A percentile compares a stretch with the other conserved stretches of the same genome.
These are phyloP conservation scores for Cuniculus paca DNA, from an alignment of 2,797 vertebrate species.

Conservation along the genomic window DNA sequence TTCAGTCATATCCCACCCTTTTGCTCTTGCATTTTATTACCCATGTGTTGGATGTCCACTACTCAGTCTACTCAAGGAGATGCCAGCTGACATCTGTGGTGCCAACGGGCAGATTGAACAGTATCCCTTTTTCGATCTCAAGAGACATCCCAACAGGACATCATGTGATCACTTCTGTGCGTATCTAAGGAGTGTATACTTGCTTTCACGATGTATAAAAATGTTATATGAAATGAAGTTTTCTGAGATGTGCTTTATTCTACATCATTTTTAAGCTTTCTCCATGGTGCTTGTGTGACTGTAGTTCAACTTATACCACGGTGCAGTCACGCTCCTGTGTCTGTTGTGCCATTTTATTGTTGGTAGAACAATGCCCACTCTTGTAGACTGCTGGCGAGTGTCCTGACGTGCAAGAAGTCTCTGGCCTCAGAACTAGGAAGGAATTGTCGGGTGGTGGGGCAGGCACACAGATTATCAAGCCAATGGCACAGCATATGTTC, in stretches of 20 bases:
- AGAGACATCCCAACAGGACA: not conserved
- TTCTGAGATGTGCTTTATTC: not conserved
- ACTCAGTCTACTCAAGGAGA: not conserved
- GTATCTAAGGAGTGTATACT: not conserved
- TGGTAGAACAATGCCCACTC: not conserved
- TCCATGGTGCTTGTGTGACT: not conserved
- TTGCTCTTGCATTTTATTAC: not conserved
- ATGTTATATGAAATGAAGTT: not conserved
- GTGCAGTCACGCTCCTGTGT: no score
- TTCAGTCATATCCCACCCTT: accelerated
- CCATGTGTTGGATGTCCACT: not conserved
- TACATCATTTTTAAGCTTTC: not conserved
- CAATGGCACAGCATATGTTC: not conserved
- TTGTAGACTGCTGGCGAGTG: not conserved
- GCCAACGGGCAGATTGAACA: not conserved
- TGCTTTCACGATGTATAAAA: not conserved
- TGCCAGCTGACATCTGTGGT: not conserved
- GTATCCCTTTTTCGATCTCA: not conserved
- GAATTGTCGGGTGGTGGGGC: not conserved
- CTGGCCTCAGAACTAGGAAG: not conserved
- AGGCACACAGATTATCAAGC: not conserved
- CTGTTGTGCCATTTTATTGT: not conserved
- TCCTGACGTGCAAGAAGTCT: not conserved
- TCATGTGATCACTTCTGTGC: not conserved
- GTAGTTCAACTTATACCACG: no score